Evolutionary conservation across 2,888 invertebrate species (phyloP), one percentile per base, ranked within the genome.

Genomic region (Brachylomia viminalis): DNA sequence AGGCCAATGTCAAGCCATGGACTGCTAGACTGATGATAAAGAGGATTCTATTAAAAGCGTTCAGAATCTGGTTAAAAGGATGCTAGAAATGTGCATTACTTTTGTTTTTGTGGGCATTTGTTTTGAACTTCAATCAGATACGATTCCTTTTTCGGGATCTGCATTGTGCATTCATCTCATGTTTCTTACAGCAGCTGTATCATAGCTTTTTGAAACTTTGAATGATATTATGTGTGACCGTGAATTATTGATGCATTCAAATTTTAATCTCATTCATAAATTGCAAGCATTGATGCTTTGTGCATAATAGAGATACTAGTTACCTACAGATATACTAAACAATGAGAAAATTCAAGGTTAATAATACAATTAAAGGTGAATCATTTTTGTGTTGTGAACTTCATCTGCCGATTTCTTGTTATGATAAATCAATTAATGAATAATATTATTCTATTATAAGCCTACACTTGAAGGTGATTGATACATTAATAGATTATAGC

Each of bases 371-470:
- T 59, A 75, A 68, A 27, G 45, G 42, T 85, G 82, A 83, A 27
- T 83, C 77, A 84, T 64, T 54, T 15, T 54, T 15, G 11, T 72
- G 15, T 33, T 68, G 4, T 80, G 56, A 72, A 69, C 62, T 68
- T 23, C 42, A 71, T n/a, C 49, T 73, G 85, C 85, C 83, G 85
- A 85, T 77, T 81, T 77, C 75, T 58, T 68, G 42, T 33, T 58
- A 27, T 72, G 74, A 66, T 80, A 66, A 83, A 70, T 76, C 67
- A 80, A 81, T 84, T 66, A 68, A 68, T 71, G 45, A 61, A 71
- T 68, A 56, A 64, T 56, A n/a, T 64, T 59, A 49, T 62, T 81
- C 66, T 77, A 69, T 61, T 68, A 38, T 45, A 76, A 72, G 68
- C 54, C 49, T 45, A 68, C 23, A 8, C 56, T 66, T 52, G 56